Base-by-base conservation (phyloP, 2,113 vertebrate genomes). In the Brienomyrus longianalis region DNA sequence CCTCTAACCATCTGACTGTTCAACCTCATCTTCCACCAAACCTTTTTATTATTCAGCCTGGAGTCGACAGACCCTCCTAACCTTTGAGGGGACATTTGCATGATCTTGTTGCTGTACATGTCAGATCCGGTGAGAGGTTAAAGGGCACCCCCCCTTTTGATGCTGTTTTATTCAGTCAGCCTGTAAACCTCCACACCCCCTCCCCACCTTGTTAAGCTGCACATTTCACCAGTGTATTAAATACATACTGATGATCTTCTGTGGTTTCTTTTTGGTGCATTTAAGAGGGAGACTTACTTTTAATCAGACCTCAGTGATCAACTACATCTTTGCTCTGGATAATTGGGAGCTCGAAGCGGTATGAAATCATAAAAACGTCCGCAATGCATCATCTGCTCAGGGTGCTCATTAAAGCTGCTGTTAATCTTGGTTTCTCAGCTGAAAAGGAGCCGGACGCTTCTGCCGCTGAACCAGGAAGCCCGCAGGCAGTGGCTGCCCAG, bases 41-140 rank as follows among this genome's bases (percentile, higher is more conserved):
- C 31, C 89, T 77, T 74, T 48, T 70, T 83, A 35, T 89, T 77
- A 80, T 83, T 80, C 52, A 48, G 87, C 21, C 62, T 52, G 83
- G 87, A 90, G 86, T 74, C 83, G 52, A 47, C 77, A 45, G 50
- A 45, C 59, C 23, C 88, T 83, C 86, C 23, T 91, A 80, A 56
- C 90, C 91, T 91, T 91, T 91, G 84, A 90, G 52, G 89, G 86
- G 90, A 91, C 66, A 90, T 92, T 92, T 92, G 90, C 89, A 90
- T 91, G 89, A 90, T 91, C 88, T 91, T 90, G 83, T 77, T 90
- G 88, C 88, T 90, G 74, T 91, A 89, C 45, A 56, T 39, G 88
- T 83, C 88, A 91, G 90, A 91, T 91, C 86, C 90, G 66, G 86
- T 89, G 88, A 56, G 90, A 90, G 89, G 88, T 92, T 90, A 90